Evolutionary conservation across 2,888 invertebrate species (phyloP).

Genomic region (Caradrina kadenii): DNA sequence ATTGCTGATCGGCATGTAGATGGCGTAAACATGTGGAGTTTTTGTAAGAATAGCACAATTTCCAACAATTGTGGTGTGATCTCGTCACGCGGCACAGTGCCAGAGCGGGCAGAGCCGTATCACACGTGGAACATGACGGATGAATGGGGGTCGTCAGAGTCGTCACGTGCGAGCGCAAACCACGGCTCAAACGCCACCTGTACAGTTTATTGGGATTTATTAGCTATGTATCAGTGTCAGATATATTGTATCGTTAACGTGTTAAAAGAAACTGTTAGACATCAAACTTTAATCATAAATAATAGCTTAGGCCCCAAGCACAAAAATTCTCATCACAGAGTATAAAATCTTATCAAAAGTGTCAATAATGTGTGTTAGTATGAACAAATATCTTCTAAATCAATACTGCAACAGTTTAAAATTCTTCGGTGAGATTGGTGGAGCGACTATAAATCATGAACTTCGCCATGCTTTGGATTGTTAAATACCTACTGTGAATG

Average conservation of each 20-base stretch:
- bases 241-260: slow-evolving; percentile 13
- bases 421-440: slow-evolving; percentile 63
- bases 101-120: slow-evolving; percentile 78
- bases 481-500: slow-evolving; percentile 61
- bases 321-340: background rate
- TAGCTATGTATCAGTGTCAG: slow-evolving; percentile 24
- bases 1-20: slow-evolving; percentile 40
- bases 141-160: slow-evolving; percentile 80
- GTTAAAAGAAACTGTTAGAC: slow-evolving; percentile 10
- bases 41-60: slow-evolving; percentile 68
- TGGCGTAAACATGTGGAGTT: slow-evolving; percentile 61
- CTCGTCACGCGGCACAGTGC: slow-evolving; percentile 86
- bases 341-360: slow-evolving; percentile 19
- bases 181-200: slow-evolving; percentile 52
- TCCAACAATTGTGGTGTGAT: slow-evolving; percentile 75
- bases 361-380: slow-evolving; percentile 34
- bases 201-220: slow-evolving; percentile 50
- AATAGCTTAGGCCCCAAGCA: background rate
- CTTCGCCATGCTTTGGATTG: slow-evolving; percentile 61
- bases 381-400: slow-evolving; percentile 53
- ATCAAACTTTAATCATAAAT: slow-evolving; percentile 2
- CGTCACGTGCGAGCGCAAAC: slow-evolving; percentile 76
- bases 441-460: slow-evolving; percentile 67
- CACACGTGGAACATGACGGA: slow-evolving; percentile 84
- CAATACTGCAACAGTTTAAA: slow-evolving; percentile 58